A percentile compares a stretch with the other conserved stretches of the same genome.
These are phyloP conservation scores for Lydus trimaculatus DNA, from an alignment of 2,888 invertebrate genomes.

Conservation along the genomic window DNA sequence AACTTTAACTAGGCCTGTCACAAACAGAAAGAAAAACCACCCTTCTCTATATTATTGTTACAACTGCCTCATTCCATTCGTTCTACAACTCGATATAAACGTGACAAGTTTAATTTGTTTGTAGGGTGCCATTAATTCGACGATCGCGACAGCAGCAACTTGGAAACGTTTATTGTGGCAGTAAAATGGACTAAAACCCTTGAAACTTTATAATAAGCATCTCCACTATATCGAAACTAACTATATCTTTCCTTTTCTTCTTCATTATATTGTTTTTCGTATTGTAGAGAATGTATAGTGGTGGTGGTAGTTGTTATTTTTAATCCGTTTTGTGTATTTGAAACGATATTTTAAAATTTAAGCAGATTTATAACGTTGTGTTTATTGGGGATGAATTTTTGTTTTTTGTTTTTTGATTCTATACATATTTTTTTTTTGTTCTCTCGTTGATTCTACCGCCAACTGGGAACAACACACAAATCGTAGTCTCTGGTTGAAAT, in stretches of 20 bases:
- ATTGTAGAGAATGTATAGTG: too few species aligned
- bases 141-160: conserved; percentile 42
- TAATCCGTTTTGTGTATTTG: neutral
- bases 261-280: neutral
- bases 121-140: conserved; percentile 49
- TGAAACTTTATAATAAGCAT: conserved; percentile 54
- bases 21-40: conserved; percentile 21
- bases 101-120: conserved; percentile 49
- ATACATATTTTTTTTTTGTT: neutral
- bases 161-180: conserved; percentile 51
- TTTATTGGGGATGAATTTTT: conserved; percentile 2
- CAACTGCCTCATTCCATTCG: conserved; percentile 29
- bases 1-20: conserved; percentile 21
- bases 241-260: conserved; percentile 17
- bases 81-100: conserved; percentile 40
- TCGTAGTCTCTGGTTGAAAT: neutral
- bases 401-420: neutral
- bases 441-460: neutral
- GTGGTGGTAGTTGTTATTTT: neutral
- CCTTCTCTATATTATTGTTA: neutral
- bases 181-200: conserved; percentile 52
- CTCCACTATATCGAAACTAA: conserved; percentile 31
- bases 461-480: neutral
- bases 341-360: neutral
- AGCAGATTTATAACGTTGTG: neutral